These are phyloP conservation scores for Fundulus diaphanus DNA, from an alignment of 2,797 vertebrate genomes.

Conservation along the genomic window DNA sequence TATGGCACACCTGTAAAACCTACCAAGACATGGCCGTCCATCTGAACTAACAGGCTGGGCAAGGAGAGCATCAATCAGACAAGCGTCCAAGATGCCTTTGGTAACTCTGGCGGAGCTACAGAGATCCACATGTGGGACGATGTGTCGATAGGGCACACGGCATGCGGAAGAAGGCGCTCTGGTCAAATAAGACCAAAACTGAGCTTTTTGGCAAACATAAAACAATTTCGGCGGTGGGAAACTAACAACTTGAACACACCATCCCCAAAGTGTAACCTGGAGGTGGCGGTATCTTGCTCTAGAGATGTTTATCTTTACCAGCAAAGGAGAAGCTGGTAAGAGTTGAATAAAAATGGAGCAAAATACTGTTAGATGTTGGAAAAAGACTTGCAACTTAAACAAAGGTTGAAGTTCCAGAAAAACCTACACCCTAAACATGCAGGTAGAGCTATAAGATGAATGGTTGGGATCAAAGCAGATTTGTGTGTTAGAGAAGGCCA, in stretches of 20 bases:
- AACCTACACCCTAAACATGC: neutral
- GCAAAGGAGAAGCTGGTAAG: neutral
- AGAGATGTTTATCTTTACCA: neutral
- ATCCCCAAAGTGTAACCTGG: too few relatives aligned
- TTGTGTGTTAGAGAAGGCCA: neutral
- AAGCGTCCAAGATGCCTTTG: too few relatives aligned
- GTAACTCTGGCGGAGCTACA: too few relatives aligned
- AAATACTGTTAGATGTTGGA: too few relatives aligned
- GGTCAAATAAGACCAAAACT: neutral
- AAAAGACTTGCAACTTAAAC: neutral
- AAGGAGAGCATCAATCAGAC: too few relatives aligned
- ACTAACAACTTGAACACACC: too few relatives aligned
- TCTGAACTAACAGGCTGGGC: too few relatives aligned
- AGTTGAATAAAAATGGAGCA: neutral
- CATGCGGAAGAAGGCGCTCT: too few relatives aligned
- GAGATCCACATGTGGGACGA: too few relatives aligned
- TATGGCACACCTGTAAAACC: too few relatives aligned
- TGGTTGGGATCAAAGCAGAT: neutral
- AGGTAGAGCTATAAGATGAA: neutral
- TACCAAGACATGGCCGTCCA: too few relatives aligned
- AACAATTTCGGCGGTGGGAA: neutral
- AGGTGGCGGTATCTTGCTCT: neutral
- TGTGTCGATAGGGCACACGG: too few relatives aligned
- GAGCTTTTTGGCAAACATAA: neutral
- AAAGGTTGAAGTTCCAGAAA: neutral